phyloP scores from a whole-genome alignment of 35 echinoderm and acorn worm species.

The Lytechinus variegatus region DNA sequence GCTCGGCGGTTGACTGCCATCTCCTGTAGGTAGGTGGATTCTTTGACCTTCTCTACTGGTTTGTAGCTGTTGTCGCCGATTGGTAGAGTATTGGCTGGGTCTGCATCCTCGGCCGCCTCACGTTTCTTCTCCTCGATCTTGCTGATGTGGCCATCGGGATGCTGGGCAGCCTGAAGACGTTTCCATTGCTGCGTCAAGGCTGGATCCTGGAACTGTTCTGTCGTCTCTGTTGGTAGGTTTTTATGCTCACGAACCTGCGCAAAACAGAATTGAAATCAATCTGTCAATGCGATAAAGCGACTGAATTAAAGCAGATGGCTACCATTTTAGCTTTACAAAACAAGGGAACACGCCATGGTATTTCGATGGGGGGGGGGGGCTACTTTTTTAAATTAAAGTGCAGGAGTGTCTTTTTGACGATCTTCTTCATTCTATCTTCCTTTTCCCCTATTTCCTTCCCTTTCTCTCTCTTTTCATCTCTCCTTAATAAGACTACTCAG shows the following conservation, averaged over 20 bases:
- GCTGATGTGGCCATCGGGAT: slow-evolving; percentile 63
- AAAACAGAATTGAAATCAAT: too few relatives aligned
- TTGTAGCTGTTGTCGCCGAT: slow-evolving; percentile 68
- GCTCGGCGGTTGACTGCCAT: slow-evolving; percentile 71
- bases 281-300: too few relatives aligned
- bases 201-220: slow-evolving; percentile 72
- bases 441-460: too few relatives aligned
- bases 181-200: slow-evolving; percentile 69
- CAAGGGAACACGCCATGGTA: too few relatives aligned
- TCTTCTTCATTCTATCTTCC: too few relatives aligned
- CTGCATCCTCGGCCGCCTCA: slow-evolving; percentile 47
- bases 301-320: too few relatives aligned
- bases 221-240: slow-evolving; percentile 85
- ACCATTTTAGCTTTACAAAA: too few relatives aligned
- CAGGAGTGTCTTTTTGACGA: too few relatives aligned
- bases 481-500: too few relatives aligned
- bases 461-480: too few relatives aligned
- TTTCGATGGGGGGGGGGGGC: too few relatives aligned
- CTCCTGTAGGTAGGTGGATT: slow-evolving; percentile 74
- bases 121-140: slow-evolving; percentile 62
- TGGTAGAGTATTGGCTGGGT: slow-evolving; percentile 54
- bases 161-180: slow-evolving; percentile 62
- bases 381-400: too few relatives aligned
- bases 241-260: slow-evolving; percentile 71
- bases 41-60: slow-evolving; percentile 49